Conservation (phyloP, 2,888 invertebrate species). For the Drosophila percnosoma region DNA sequence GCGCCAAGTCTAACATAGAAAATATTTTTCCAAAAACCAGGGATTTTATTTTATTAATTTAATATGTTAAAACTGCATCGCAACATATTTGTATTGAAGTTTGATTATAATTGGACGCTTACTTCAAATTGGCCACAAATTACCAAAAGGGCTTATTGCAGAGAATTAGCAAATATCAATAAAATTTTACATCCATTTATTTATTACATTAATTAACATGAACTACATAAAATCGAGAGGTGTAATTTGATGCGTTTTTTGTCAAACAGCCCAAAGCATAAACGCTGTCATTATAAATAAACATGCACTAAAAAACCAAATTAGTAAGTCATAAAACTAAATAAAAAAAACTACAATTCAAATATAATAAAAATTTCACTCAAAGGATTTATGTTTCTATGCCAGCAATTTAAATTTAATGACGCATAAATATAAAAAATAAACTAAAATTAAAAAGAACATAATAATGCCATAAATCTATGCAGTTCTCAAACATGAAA, state of each 20-base stretch:
- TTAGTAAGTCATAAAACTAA: not conserved
- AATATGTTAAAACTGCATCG: conserved; percentile 19
- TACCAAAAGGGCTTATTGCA: not conserved
- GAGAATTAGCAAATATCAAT: not conserved
- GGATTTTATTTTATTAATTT: too few relatives aligned
- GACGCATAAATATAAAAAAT: too few relatives aligned
- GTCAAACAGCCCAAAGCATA: not conserved
- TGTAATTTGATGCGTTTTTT: not conserved
- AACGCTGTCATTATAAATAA: not conserved
- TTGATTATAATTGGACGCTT: conserved; percentile 32
- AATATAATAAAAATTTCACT: too few relatives aligned
- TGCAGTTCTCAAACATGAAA: too few relatives aligned
- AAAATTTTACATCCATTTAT: not conserved
- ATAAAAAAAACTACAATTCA: not conserved
- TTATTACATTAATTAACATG: not conserved
- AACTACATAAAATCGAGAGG: not conserved
- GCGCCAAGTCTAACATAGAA: too few relatives aligned
- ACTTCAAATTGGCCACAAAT: conserved; percentile 21
- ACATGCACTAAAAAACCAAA: not conserved
- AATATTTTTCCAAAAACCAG: too few relatives aligned
- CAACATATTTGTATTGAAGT: conserved; percentile 24
- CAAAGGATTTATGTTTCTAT: too few relatives aligned
- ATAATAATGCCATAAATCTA: too few relatives aligned
- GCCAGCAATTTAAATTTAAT: too few relatives aligned
- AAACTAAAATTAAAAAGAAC: too few relatives aligned